Evolutionary conservation across 2,113 vertebrate species (phyloP).

Genomic region (Eonycteris spelaea): DNA sequence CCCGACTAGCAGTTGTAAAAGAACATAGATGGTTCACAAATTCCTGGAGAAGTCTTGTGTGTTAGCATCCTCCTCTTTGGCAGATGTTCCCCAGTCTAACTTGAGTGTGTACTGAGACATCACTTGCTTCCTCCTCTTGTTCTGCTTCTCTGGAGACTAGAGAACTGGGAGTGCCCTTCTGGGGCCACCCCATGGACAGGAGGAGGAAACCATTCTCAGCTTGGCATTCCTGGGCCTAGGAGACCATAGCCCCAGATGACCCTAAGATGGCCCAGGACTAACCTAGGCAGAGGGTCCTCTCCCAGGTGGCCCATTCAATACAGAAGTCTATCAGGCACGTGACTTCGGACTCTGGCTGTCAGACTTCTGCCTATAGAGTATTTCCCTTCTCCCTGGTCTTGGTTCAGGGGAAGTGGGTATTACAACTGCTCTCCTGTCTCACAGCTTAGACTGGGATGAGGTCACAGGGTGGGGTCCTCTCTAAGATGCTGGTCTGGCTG

Average conservation of each 20-base stretch:
- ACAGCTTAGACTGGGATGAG: constrained; percentile 25
- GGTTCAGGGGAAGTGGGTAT: not conserved
- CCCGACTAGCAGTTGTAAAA: not conserved
- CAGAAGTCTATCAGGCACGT: not conserved
- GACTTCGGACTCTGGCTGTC: not conserved
- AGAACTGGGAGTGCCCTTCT: not conserved
- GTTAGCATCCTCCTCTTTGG: not conserved
- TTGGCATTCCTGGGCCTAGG: not conserved
- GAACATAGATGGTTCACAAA: not conserved
- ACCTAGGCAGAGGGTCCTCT: not conserved
- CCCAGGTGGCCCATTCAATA: not conserved
- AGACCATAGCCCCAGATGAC: not conserved
- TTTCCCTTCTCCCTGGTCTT: not conserved
- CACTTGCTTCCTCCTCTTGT: not conserved
- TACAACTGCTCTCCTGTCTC: constrained; percentile 37
- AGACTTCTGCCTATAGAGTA: not conserved
- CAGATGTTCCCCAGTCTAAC: not conserved
- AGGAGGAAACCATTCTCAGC: not conserved
- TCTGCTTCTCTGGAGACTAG: not conserved
- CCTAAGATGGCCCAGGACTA: not conserved
- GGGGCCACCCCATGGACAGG: not conserved
- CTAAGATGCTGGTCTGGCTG: constrained; percentile 17
- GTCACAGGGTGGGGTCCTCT: constrained; percentile 61
- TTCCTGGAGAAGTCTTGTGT: not conserved
- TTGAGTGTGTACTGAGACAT: not conserved